These are phyloP conservation scores for Microctenopoma steveboyesi DNA, from an alignment of 2,797 vertebrate genomes.

Conservation along the genomic window DNA sequence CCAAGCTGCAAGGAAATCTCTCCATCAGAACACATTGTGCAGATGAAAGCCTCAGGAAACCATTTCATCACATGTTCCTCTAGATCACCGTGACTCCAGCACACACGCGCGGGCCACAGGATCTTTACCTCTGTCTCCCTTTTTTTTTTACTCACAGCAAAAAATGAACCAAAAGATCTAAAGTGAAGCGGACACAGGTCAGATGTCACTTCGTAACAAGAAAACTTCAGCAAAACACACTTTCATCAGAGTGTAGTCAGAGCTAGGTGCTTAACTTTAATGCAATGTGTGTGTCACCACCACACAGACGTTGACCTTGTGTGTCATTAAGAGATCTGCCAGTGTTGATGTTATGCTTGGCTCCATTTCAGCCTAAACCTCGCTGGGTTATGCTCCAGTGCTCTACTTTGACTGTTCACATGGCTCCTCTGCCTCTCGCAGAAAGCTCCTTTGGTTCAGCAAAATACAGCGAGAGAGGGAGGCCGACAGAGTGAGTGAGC, in stretches of 20 bases:
- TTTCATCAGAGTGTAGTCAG: constrained; percentile 29
- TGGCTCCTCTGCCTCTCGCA: constrained; percentile 33
- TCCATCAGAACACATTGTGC: constrained; percentile 37
- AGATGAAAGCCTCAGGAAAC: constrained; percentile 67
- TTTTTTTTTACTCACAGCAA: constrained; percentile 7
- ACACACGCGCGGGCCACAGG: constrained; percentile 34
- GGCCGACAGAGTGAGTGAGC: constrained; percentile 7
- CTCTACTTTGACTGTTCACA: constrained; percentile 50
- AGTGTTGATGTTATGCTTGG: constrained; percentile 57
- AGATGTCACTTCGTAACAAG: constrained; percentile 17
- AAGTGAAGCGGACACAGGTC: background rate
- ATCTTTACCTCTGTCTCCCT: constrained; percentile 17
- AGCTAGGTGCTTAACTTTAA: constrained; percentile 3
- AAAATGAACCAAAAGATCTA: background rate
- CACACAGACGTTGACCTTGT: constrained; percentile 27
- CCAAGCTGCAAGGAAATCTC: constrained; percentile 37
- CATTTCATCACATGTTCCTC: constrained; percentile 50
- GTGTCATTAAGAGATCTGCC: constrained; percentile 48
- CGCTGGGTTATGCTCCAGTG: constrained; percentile 50
- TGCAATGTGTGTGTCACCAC: constrained; percentile 9
- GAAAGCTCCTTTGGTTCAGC: constrained; percentile 39
- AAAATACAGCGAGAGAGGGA: constrained; percentile 29
- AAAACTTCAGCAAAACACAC: constrained; percentile 21
- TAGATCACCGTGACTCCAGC: constrained; percentile 35
- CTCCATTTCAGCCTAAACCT: constrained; percentile 55